These are phyloP conservation scores for Drosophila putrida DNA, from an alignment of 2,888 invertebrate genomes.

Conservation along the genomic window DNA sequence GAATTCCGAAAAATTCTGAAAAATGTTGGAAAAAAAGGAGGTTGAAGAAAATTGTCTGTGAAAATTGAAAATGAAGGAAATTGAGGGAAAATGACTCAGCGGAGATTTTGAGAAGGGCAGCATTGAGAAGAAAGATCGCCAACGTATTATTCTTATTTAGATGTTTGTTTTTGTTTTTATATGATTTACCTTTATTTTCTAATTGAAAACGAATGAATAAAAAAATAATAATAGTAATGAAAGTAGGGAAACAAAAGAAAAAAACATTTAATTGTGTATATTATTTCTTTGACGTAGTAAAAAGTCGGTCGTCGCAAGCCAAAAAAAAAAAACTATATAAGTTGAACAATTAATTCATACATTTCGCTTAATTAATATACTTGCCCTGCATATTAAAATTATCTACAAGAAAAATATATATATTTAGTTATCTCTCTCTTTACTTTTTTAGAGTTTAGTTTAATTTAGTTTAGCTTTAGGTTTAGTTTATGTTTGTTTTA, in stretches of 20 bases:
- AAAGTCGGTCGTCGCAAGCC: slow-evolving; percentile 8
- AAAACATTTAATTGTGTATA: slow-evolving; percentile 8
- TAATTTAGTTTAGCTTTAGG: slow-evolving; percentile 2
- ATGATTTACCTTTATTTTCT: slow-evolving; percentile 13
- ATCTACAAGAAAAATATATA: slow-evolving; percentile 29
- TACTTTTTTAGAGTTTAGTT: neutral
- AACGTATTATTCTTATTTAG: slow-evolving; percentile 2
- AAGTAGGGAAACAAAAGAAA: slow-evolving; percentile 5
- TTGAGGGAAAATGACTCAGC: neutral
- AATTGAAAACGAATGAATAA: slow-evolving; percentile 16
- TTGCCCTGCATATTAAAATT: slow-evolving; percentile 38
- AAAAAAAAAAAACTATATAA: slow-evolving; percentile 20
- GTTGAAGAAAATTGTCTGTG: neutral
- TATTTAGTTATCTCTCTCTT: slow-evolving; percentile 3
- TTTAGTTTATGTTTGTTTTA: slow-evolving; percentile 9
- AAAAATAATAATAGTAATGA: neutral
- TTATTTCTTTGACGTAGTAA: slow-evolving; percentile 17
- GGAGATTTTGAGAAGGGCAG: neutral
- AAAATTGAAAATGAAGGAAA: neutral
- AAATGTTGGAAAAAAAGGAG: slow-evolving; percentile 3
- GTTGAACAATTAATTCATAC: slow-evolving; percentile 25
- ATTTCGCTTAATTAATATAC: slow-evolving; percentile 34
- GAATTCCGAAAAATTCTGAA: slow-evolving; percentile 1
- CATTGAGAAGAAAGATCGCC: slow-evolving; percentile 10
- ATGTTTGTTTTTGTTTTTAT: neutral